These are phyloP conservation scores for Rhynchotus rufescens DNA, from an alignment of 2,797 vertebrate species.

Conservation along the genomic window DNA sequence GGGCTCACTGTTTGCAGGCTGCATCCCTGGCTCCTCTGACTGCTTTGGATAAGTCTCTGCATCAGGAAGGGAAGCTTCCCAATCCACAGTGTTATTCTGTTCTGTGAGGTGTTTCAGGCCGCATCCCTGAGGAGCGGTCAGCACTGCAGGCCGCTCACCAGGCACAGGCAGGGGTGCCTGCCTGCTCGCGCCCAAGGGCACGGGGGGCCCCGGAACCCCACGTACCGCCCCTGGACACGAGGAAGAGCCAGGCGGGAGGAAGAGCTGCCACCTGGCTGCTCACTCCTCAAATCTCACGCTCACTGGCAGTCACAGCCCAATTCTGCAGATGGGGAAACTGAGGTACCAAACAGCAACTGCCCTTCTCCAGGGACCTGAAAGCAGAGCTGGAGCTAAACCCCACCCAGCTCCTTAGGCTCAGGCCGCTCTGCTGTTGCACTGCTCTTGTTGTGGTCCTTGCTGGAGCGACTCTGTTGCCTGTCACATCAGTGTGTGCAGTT, in stretches of 20 bases:
- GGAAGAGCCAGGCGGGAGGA: too few relatives aligned
- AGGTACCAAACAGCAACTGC: neutral
- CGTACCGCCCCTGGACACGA: too few relatives aligned
- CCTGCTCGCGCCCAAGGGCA: neutral
- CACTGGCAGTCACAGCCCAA: too few relatives aligned
- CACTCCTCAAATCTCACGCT: neutral
- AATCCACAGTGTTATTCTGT: rapidly evolving
- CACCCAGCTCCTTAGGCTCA: neutral
- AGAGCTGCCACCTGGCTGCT: neutral
- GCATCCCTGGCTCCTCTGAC: neutral
- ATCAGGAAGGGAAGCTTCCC: neutral
- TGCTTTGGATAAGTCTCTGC: neutral
- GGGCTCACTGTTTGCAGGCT: neutral
- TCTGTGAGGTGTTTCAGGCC: neutral
- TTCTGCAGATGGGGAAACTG: neutral
- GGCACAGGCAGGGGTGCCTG: neutral
- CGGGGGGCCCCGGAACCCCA: neutral
- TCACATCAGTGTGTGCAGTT: neutral
- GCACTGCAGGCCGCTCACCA: neutral
- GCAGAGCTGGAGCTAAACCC: neutral
- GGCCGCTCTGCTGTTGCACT: neutral
- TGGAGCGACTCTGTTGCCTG: neutral
- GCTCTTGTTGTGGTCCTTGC: neutral
- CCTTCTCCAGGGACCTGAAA: neutral
- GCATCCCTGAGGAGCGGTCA: neutral